A percentile compares a stretch with the other conserved stretches of the same genome.
These are phyloP conservation scores for Sarcophaga caerulescens DNA, from an alignment of 2,888 invertebrate genomes.

Conservation along the genomic window DNA sequence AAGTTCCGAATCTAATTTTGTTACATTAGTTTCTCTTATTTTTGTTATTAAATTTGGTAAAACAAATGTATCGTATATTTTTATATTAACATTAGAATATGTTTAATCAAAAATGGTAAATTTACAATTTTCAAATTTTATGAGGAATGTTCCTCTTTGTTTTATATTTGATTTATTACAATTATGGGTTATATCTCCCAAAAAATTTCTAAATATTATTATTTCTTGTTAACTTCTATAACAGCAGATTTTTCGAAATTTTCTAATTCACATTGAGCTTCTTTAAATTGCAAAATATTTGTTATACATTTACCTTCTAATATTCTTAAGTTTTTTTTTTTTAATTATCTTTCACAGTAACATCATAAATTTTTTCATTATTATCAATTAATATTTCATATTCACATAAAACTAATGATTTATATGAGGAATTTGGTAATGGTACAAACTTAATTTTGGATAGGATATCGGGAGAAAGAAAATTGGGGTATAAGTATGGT, in stretches of 20 bases:
- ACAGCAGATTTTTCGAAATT: constrained; percentile 1
- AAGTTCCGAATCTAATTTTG: no score
- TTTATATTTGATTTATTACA: constrained; percentile 32
- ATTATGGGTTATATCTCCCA: constrained; percentile 9
- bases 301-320: constrained; percentile 15
- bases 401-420: not conserved
- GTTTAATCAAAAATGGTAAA: no score
- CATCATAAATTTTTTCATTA: constrained; percentile 9
- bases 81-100: no score
- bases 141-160: constrained; percentile 18
- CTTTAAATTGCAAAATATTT: constrained; percentile 34
- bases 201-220: constrained; percentile 32
- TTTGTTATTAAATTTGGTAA: no score
- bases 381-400: constrained; percentile 30
- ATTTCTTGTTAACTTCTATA: constrained; percentile 11
- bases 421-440: constrained; percentile 8
- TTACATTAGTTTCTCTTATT: no score
- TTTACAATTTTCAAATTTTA: constrained; percentile 5
- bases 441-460: not conserved
- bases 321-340: constrained; percentile 19
- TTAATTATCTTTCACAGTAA: constrained; percentile 11
- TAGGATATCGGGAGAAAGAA: no score
- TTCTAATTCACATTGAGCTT: constrained; percentile 20
- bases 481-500: constrained; percentile 5
- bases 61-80: no score